Conservation (phyloP, 2,888 invertebrate species). For the Diploptera punctata region DNA sequence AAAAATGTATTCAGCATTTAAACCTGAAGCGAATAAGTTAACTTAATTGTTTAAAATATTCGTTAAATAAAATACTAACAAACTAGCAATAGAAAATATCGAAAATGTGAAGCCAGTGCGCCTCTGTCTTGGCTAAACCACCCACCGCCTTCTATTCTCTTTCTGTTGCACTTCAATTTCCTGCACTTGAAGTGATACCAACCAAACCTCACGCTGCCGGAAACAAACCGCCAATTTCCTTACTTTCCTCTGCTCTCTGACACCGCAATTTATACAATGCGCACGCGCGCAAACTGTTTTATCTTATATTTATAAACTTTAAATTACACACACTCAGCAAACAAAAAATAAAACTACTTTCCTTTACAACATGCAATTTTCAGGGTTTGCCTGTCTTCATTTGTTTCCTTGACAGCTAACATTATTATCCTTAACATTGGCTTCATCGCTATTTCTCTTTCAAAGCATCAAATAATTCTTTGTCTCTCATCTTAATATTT, state of each 20-base stretch:
- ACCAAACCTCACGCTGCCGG: conserved; percentile 24
- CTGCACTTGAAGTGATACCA: conserved; percentile 22
- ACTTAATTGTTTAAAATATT: no score
- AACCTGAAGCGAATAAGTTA: no score
- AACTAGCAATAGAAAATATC: no score
- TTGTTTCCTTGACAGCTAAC: no score
- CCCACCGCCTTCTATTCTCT: conserved; percentile 21
- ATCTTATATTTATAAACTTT: conserved; percentile 43
- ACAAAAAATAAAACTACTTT: not conserved
- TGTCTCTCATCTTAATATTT: no score
- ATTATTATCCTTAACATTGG: no score
- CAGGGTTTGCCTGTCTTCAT: no score
- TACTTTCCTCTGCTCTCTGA: conserved; percentile 31
- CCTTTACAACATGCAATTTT: not conserved
- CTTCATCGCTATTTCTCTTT: no score
- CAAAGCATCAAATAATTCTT: no score
- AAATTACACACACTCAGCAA: conserved; percentile 42
- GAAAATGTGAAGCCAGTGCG: conserved; percentile 28
- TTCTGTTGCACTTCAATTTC: conserved; percentile 34
- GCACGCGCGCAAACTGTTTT: conserved; percentile 35
- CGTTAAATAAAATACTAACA: no score
- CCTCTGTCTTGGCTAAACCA: conserved; percentile 7
- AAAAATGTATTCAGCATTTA: no score
- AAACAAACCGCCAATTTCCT: conserved; percentile 42
- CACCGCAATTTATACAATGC: conserved; percentile 39